Percentiles rank a stretch among this genome's conserved stretches.
Conservation (phyloP, 2,888 invertebrate species). For the Heteropelma amictum region DNA sequence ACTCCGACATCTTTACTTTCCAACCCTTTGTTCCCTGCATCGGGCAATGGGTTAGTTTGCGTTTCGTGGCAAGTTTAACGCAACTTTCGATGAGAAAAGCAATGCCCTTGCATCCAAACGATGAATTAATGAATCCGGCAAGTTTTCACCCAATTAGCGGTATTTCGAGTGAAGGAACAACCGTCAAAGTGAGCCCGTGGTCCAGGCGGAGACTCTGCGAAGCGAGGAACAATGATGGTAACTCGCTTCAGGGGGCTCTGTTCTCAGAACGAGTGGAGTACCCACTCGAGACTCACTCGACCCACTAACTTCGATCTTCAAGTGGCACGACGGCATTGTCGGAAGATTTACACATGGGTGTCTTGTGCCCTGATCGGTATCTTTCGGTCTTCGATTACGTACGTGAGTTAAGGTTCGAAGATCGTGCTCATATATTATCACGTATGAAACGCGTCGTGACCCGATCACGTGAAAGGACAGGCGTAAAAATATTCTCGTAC, state of each 20-base stretch:
- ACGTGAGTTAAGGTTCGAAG: slow-evolving; percentile 41
- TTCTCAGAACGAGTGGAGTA: slow-evolving; percentile 3
- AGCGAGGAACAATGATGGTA: neutral
- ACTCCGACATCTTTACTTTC: no score
- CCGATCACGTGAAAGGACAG: slow-evolving; percentile 51
- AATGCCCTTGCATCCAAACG: no score
- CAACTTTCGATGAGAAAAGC: no score
- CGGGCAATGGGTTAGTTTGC: no score
- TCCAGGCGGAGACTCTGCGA: neutral
- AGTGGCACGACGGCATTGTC: neutral
- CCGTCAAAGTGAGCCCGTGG: neutral
- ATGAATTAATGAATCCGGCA: no score
- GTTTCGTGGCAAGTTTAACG: no score
- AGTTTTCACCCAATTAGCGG: no score
- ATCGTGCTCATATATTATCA: slow-evolving; percentile 52
- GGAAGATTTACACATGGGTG: neutral
- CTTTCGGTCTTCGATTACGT: slow-evolving; percentile 34
- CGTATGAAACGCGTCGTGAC: slow-evolving; percentile 50
- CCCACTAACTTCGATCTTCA: slow-evolving; percentile 21
- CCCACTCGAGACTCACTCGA: slow-evolving; percentile 31
- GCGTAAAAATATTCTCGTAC: slow-evolving; percentile 7
- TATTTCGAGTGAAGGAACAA: no score
- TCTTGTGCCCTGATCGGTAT: neutral
- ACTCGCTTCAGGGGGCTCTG: slow-evolving; percentile 2
- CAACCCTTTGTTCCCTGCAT: no score